A percentile compares a stretch with the other conserved stretches of the same genome.
These are phyloP conservation scores for Drosophila arizonae DNA, from an alignment of 1,140 invertebrate genomes.

Conservation along the genomic window DNA sequence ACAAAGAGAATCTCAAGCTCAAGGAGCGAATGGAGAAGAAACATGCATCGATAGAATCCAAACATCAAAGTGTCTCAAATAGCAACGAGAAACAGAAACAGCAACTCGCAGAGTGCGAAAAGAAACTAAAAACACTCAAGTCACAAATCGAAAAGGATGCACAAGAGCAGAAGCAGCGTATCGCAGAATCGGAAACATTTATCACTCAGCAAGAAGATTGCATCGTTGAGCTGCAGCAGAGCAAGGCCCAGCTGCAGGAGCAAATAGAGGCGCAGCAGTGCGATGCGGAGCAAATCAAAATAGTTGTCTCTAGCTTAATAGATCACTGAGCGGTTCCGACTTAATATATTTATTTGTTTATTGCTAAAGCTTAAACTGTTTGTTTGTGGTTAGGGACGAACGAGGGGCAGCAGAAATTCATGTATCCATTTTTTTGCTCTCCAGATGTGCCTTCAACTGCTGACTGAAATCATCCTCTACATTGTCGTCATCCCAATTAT, in stretches of 20 bases:
- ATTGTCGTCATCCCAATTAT: constrained; percentile 99
- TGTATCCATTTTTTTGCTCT: constrained; percentile 82
- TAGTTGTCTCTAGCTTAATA: constrained; percentile 5
- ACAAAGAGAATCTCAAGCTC: constrained; percentile 46
- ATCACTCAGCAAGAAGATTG: not conserved
- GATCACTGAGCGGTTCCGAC: constrained; percentile 3
- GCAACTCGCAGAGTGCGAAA: not conserved
- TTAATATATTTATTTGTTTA: constrained; percentile 47
- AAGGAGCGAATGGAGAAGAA: constrained; percentile 37
- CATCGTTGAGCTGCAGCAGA: constrained; percentile 2
- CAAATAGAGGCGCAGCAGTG: constrained; percentile 16
- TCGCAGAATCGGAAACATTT: constrained; percentile 1
- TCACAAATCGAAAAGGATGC: constrained; percentile 31
- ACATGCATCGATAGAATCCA: not conserved
- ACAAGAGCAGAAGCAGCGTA: constrained; percentile 10
- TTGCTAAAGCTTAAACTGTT: constrained; percentile 36
- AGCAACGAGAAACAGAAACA: constrained; percentile 20
- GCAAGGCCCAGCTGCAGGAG: constrained; percentile 1
- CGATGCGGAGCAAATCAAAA: constrained; percentile 4
- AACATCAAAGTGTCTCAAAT: constrained; percentile 14
- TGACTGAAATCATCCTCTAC: constrained; percentile 98
- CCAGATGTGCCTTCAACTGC: constrained; percentile 88
- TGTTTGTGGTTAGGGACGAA: constrained; percentile 46
- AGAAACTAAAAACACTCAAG: constrained; percentile 27
- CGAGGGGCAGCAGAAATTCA: constrained; percentile 25